These are phyloP conservation scores for Rissa tridactyla DNA, from an alignment of 2,113 vertebrate genomes.

Conservation along the genomic window DNA sequence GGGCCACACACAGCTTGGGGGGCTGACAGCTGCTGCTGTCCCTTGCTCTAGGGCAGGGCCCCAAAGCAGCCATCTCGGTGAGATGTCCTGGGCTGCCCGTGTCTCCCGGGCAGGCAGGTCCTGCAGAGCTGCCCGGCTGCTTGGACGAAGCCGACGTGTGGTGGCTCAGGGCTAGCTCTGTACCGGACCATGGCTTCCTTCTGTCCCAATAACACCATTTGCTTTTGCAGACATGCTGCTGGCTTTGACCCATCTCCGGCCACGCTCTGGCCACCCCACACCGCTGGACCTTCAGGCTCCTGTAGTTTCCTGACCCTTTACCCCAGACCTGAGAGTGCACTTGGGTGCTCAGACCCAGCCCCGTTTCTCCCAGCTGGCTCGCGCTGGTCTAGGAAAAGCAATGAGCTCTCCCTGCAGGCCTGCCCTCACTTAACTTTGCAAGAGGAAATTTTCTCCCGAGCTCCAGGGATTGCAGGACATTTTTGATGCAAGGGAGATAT, in stretches of 20 bases:
- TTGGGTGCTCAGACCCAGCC: neutral
- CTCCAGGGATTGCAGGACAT: constrained; percentile 25
- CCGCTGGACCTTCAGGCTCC: neutral
- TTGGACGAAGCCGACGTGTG: accelerated
- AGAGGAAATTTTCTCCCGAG: constrained; percentile 31
- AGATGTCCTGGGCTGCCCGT: neutral
- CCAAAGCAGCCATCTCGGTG: too few relatives aligned
- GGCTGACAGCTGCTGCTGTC: neutral
- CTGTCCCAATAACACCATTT: neutral
- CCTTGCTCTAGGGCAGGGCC: neutral
- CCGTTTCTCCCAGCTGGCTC: neutral
- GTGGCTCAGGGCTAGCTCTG: neutral
- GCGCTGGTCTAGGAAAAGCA: neutral
- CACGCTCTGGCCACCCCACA: accelerated
- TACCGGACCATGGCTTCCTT: accelerated
- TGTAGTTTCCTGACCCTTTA: neutral
- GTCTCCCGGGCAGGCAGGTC: neutral
- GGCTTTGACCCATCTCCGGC: neutral
- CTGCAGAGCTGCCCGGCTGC: neutral
- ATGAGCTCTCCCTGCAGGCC: neutral
- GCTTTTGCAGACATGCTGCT: neutral
- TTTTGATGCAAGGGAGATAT: constrained; percentile 46
- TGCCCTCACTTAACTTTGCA: constrained; percentile 54
- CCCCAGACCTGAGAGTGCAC: neutral
- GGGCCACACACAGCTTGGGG: neutral